phyloP scores from a whole-genome alignment of 2,888 invertebrate species.

The Cactoblastis cactorum region DNA sequence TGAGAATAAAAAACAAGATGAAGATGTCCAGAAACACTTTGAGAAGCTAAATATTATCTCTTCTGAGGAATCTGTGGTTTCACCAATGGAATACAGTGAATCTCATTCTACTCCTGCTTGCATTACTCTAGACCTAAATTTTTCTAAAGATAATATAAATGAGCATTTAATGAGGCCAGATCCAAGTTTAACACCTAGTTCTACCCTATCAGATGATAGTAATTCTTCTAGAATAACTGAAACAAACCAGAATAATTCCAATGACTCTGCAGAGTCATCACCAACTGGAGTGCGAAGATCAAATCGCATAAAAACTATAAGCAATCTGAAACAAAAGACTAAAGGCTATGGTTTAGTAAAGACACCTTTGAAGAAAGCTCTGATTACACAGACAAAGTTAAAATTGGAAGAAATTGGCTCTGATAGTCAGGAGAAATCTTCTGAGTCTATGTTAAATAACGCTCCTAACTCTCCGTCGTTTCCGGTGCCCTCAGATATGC shows the following conservation, averaged over 20 bases:
- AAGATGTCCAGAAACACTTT: slow-evolving; percentile 63
- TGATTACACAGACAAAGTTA: slow-evolving; percentile 72
- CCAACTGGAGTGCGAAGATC: slow-evolving; percentile 84
- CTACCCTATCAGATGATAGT: slow-evolving; percentile 68
- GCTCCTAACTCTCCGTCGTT: slow-evolving; percentile 64
- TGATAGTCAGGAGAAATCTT: slow-evolving; percentile 68
- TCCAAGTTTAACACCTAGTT: slow-evolving; percentile 68
- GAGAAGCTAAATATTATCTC: slow-evolving; percentile 52
- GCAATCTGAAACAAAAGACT: slow-evolving; percentile 82
- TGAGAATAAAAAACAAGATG: slow-evolving; percentile 32
- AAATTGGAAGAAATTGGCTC: slow-evolving; percentile 80
- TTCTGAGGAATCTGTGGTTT: slow-evolving; percentile 31
- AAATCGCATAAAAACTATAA: slow-evolving; percentile 87
- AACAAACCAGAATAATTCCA: slow-evolving; percentile 53
- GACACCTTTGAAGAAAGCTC: slow-evolving; percentile 68
- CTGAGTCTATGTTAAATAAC: slow-evolving; percentile 39
- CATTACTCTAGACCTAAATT: slow-evolving; percentile 47
- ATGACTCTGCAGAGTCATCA: slow-evolving; percentile 71
- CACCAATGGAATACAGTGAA: slow-evolving; percentile 50
- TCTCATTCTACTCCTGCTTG: slow-evolving; percentile 41
- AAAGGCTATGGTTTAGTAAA: slow-evolving; percentile 83
- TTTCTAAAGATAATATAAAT: slow-evolving; percentile 40
- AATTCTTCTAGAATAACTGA: slow-evolving; percentile 64
- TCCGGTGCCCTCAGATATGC: slow-evolving; percentile 78
- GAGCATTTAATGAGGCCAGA: slow-evolving; percentile 56